Base-by-base conservation (phyloP, 2,888 invertebrate species). In the Tanypteryx hageni region DNA sequence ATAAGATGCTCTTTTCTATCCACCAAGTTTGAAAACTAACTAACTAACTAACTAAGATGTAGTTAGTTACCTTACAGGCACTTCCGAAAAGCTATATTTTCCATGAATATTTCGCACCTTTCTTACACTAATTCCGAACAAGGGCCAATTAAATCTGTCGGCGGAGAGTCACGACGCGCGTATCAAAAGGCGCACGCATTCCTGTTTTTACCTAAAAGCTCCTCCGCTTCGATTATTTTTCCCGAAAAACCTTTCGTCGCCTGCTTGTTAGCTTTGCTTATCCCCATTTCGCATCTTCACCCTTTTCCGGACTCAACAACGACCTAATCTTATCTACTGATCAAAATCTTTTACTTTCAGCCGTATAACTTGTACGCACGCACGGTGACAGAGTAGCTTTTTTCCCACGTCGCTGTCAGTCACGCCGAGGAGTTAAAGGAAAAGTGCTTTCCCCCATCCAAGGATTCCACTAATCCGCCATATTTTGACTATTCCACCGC, bases 321-420 rank as follows among this genome's bases (percentile, higher is more conserved):
- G 76, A 27, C 10, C 22, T 76, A 22, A 76, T 76, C 76, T 76
- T 76, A 76, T 76, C 76, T 76, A 13, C 13, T 13, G 76, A 76
- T 76, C 76, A 22, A 22, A 76, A 76, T 76, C 76, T 76, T 3
- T 2, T 9, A 27, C 27, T 76, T 76, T 76, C 11, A 13, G 22
- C 27, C 76, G 76, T 22, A 76, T 76, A 76, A 76, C 76, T 76
- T 76, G 76, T 76, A 76, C 76, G 76, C 76, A 76, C 76, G 76
- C 76, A 76, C 11, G 27, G 76, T 13, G 76, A 68, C 68, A 5
- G 68, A 4, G 76, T 22, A 13, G 76, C n/a, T 22, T 76, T 76
- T 76, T 68, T 76, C 11, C 76, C 11, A 22, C 18, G 11, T 13
- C 13, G 76, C 76, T 22, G 76, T 76, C 76, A 76, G 22, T 76